A percentile compares a stretch with the other conserved stretches of the same genome.
Conservation (phyloP, 2,797 vertebrate genomes). For the Chrysocyon brachyurus region DNA sequence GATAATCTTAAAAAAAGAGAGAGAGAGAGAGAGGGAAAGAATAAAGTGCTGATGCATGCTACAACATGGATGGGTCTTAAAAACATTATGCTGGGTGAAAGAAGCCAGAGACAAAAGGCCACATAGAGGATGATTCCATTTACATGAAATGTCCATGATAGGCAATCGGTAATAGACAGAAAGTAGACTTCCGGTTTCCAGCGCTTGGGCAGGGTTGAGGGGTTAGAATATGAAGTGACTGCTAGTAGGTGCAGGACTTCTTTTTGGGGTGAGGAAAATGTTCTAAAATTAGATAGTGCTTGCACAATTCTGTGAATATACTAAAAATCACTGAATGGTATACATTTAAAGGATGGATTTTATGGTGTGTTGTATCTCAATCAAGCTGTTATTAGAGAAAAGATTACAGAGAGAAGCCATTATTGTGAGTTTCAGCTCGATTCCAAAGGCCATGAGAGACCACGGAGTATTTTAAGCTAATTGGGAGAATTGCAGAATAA, state of each 20-base stretch:
- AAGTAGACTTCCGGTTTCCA: neutral
- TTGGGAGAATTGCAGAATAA: neutral
- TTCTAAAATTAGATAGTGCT: slow-evolving; percentile 38
- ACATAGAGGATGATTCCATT: neutral
- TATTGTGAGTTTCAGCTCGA: neutral
- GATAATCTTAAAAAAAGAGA: neutral
- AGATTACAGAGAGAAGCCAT: neutral
- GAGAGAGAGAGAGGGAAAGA: neutral
- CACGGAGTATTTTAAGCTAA: neutral
- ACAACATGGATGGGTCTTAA: neutral
- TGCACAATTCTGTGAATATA: slow-evolving; percentile 20
- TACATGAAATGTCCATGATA: neutral
- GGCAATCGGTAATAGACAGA: neutral
- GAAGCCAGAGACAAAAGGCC: neutral
- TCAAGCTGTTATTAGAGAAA: neutral
- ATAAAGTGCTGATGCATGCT: neutral
- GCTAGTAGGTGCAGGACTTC: neutral
- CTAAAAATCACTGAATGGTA: slow-evolving; percentile 15
- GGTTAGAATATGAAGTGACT: neutral
- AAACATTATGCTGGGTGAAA: neutral
- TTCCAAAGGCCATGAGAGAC: neutral
- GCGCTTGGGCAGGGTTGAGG: neutral
- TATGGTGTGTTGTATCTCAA: neutral
- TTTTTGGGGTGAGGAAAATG: neutral
- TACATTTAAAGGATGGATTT: neutral